Evolutionary conservation across 2,113 vertebrate species (phyloP), one percentile per base, ranked within the genome.

Genomic region (Platichthys stellatus): DNA sequence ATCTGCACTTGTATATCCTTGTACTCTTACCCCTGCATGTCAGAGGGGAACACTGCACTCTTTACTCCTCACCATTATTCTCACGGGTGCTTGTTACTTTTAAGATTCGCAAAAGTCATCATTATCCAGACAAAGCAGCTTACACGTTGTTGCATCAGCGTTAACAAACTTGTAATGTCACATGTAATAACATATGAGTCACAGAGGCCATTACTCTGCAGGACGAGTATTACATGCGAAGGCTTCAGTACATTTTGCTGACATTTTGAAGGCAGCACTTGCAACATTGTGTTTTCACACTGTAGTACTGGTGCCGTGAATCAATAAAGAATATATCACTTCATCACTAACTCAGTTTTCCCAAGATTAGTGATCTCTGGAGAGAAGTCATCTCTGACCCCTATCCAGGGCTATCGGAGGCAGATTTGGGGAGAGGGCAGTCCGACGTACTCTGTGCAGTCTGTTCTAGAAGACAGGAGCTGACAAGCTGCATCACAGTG

Each of bases 401-500:
- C 64, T 72, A 54, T 63, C 38, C n/a, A 85, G 76, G 62, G 57
- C 59, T 35, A 70, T n/a, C 72, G 62, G 80, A 81, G 62, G 72
- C 49, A 63, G 61, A 69, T 70, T 78, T 67, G 38, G 70, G 24
- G 31, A 64, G 51, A 69, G 76, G 77, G 62, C 49, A 65, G 60
- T 69, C 70, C 28, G 43, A 79, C 60, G 61, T 58, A 5, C 68
- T 69, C 66, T 72, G 67, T 63, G 70, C 40, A 23, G 73, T 81
- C 71, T 86, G 74, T 72, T 89, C 73, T 11, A 1, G 74, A 80
- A 82, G 84, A 89, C 77, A 62, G 35, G 20, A 38, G 74, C 66
- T 88, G 91, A 92, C 81, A 84, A 70, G 67, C 51, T 26, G 68
- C 83, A 84, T 84, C 84, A 85, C 79, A 67, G 77, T 86, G 87